Conservation (phyloP, 1,140 invertebrate genomes). For the Drosophila arizonae region DNA sequence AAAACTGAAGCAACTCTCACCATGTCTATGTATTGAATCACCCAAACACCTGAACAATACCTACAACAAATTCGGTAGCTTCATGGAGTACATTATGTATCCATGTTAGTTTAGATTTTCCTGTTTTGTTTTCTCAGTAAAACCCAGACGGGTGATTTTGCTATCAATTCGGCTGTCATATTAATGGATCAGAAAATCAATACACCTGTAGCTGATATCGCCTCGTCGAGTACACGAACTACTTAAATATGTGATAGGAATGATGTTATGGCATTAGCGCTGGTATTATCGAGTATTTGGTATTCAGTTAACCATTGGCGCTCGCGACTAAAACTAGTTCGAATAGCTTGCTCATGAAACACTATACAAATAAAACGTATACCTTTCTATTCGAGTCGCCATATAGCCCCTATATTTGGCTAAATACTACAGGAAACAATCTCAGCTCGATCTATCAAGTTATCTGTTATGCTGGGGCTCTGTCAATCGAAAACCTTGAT, state of each 20-base stretch:
- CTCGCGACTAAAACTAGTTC: slow-evolving; percentile 6
- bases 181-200: slow-evolving; percentile 20
- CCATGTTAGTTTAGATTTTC: no score
- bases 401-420: slow-evolving; percentile 8
- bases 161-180: slow-evolving; percentile 3
- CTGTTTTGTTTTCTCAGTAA: no score
- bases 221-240: background rate
- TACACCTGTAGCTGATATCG: slow-evolving; percentile 3
- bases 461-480: slow-evolving; percentile 23
- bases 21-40: no score
- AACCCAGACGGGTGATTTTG: no score
- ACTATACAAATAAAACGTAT: background rate
- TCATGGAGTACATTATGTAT: no score
- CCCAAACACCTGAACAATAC: no score
- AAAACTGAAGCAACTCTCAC: no score
- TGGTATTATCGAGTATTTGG: background rate
- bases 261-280: background rate
- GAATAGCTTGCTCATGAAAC: background rate
- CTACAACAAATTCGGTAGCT: no score
- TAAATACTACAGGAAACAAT: background rate
- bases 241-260: slow-evolving; percentile 6
- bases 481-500: slow-evolving; percentile 9
- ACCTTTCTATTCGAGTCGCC: background rate
- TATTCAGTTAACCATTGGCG: slow-evolving; percentile 2
- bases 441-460: slow-evolving; percentile 4